Base-by-base conservation (phyloP, 1,140 invertebrate genomes). In the Hestina assimilis region DNA sequence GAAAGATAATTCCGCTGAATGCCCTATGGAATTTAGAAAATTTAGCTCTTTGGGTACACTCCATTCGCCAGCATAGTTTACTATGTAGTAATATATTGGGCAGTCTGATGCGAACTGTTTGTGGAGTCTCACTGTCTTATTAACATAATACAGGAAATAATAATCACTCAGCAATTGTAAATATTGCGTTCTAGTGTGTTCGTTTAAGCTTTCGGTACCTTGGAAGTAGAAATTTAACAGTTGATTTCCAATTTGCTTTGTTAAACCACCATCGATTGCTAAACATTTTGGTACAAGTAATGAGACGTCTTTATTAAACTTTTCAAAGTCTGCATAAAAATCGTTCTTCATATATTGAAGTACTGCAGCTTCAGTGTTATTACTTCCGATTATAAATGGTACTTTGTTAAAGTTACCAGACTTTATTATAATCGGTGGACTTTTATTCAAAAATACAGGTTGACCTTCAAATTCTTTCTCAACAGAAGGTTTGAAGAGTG, bases 381-480 rank as follows among this genome's bases (percentile, higher is more conserved):
- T 80, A 52, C 72, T 75, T 7, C 85, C 85, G 23, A 86, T 83
- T 29, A 88, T 79, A 45, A 86, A 59, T 4, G 85, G 85, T 3
- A 88, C 80, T 64, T 80, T 85, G 46, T 84, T 81, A 38, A 73
- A 77, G 50, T 79, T 81, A 4, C 80, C 80, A 33, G 80, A 79
- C 60, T 85, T 86, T 28, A 87, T 48, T 40, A 88, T 72, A 3
- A 58, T 15, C 20, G 35, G 38, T 14, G 85, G 83, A 43, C 66
- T 78, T 64, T 74, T 83, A 5, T 72, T 75, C 3, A 88, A 56
- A 59, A 86, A 88, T 35, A 73, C 69, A 15, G 73, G 63, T 41
- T 77, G 71, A 3, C 83, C 80, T 69, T 88, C 83, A 57, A 81
- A 85, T 35, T 84, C 80, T 56, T 75, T 55, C 69, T 88, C 83